Base-by-base conservation (phyloP, 2,888 invertebrate genomes). In the Mimachlamys varia region DNA sequence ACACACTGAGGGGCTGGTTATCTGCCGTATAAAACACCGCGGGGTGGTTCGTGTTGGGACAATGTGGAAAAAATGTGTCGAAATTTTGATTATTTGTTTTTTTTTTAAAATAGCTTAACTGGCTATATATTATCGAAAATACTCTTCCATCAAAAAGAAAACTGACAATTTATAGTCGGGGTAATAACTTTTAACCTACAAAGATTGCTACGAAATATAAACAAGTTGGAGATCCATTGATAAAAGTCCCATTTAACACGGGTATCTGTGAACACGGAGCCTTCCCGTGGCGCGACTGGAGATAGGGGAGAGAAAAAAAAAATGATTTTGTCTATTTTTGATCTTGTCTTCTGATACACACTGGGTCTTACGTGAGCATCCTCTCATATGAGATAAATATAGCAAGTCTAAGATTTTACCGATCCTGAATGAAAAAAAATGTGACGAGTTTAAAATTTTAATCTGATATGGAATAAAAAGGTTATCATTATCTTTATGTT, bases 71-170 rank as follows among this genome's bases (percentile, higher is more conserved):
- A 76, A 76, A 76, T 19, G 76, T 76, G 76, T 76, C 33, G 76
- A 76, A 76, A 76, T 76, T 76, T 76, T 76, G 76, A 33, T 76
- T 76, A 76, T 76, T 76, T 76, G 76, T 33, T 33, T 76, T 76
- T 33, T 33, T 33, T 76, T 76, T 33, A 76, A 76, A 76, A 76
- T 76, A 76, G 76, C 76, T 76, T 76, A 33, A 76, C 33, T 76
- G 22, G 76, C 22, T 27, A 33, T 76, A 76, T 76, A 76, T 76
- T 76, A 76, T 76, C 76, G 27, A 76, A 27, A 76, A 33, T 27
- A 22, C 27, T 76, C 76, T 76, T 76, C 76, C 76, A 27, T 76
- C 76, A 76, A 76, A 76, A 27, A 27, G 76, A 76, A 76, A 76
- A 22, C 76, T 76, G 76, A 76, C 76, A 76, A 76, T 76, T 76